phyloP scores from a whole-genome alignment of 2,888 invertebrate species.

The Achlya flavicornis region DNA sequence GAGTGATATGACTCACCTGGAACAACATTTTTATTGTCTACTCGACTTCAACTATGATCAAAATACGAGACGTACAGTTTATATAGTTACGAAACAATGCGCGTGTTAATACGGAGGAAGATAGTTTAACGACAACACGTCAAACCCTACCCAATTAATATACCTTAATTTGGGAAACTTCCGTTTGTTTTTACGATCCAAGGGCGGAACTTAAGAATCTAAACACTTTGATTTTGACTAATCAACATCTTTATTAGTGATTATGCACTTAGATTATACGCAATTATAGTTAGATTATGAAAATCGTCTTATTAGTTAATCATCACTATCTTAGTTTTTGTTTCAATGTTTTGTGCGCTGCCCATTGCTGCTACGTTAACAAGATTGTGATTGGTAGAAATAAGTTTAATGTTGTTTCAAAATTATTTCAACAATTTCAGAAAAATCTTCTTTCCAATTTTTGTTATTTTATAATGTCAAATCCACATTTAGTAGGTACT shows the following conservation, averaged over 20 bases:
- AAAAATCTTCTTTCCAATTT: no score
- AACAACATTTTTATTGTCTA: conserved; percentile 58
- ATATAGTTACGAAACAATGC: conserved; percentile 30
- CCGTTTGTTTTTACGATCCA: conserved; percentile 48
- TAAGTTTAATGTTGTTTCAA: no score
- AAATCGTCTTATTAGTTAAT: neutral
- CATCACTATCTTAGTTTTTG: neutral
- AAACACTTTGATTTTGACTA: conserved; percentile 39
- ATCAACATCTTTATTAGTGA: conserved; percentile 31
- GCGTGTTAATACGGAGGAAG: conserved; percentile 35
- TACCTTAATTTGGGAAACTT: conserved; percentile 51
- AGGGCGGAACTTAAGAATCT: conserved; percentile 44
- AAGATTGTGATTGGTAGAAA: no score
- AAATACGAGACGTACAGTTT: conserved; percentile 38
- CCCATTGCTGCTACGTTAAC: no score
- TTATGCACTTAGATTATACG: conserved; percentile 17
- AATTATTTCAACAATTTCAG: no score
- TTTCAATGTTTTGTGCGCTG: neutral
- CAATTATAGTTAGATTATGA: neutral
- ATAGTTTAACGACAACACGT: conserved; percentile 47
- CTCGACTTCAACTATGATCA: conserved; percentile 55
- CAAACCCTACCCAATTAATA: conserved; percentile 36
- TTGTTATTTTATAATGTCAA: no score
- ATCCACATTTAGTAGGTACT: no score
- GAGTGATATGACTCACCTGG: conserved; percentile 48